Conservation (phyloP, 2,797 vertebrate species). For the Thalassophryne amazonica region DNA sequence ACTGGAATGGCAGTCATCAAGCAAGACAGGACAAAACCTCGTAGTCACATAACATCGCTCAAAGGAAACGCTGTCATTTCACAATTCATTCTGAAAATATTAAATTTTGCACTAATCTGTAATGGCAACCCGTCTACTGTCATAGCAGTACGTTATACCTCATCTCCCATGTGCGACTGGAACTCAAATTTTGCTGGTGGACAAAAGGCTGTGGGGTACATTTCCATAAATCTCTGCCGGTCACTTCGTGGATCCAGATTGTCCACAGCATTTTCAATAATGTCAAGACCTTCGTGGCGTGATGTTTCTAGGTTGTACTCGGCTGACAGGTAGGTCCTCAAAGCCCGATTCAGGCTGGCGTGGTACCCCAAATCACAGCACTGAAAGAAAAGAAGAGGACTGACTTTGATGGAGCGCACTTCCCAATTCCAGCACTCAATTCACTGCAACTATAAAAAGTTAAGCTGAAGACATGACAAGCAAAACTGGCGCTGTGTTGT, state of each 20-base stretch:
- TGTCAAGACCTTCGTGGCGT: constrained; percentile 95
- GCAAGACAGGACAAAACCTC: no score
- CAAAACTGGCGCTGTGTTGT: no score
- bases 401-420: neutral
- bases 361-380: constrained; percentile 98
- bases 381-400: constrained; percentile 57
- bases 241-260: constrained; percentile 95
- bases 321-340: constrained; percentile 96
- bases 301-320: constrained; percentile 99
- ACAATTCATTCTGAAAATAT: no score
- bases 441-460: no score
- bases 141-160: constrained; percentile 76
- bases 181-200: constrained; percentile 96
- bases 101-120: no score
- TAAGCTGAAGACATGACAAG: no score
- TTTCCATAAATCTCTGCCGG: constrained; percentile 98
- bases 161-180: constrained; percentile 97
- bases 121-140: neutral
- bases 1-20: no score
- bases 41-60: no score
- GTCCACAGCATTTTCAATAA: constrained; percentile 98
- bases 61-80: no score
- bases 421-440: no score
- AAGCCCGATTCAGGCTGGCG: constrained; percentile 91
- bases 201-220: constrained; percentile 95